Base-by-base conservation (phyloP, 2,888 invertebrate species). In the Listrodromus nycthemerus region DNA sequence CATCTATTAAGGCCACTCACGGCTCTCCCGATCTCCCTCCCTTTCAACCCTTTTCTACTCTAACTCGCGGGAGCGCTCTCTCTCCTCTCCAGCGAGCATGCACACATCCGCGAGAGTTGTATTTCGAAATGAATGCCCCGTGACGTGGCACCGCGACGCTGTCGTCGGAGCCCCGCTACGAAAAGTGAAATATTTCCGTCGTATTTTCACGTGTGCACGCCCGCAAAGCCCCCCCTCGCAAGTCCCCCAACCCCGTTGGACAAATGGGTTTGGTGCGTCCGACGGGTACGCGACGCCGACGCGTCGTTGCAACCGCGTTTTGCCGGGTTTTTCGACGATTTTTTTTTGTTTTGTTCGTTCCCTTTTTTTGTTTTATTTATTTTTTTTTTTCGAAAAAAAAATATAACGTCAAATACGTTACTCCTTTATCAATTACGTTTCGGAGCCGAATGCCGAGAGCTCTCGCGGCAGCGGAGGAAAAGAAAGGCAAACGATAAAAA, bases 161-260 rank as follows among this genome's bases (percentile, higher is more conserved):
- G 91, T 93, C 93, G 92, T 92, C 92, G 90, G 90, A 90, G 91
- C 89, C 81, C 69, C 85, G 89, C 89, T 90, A 90, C 92, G 92
- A 92, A 92, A 93, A 92, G 93, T 93, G 93, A 93, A 93, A 93
- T 93, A 93, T 93, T 92, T 86, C 89, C 90, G 90, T 91, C 92
- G 93, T 93, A 93, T 93, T 93, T 93, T 92, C 92, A 92, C 92
- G 92, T 92, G 91, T 84, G 83, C 85, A 79, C 80, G 41, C 80
- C 58, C 79, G 50, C 73, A 67, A 79, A 63, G 76, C 65, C 76
- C 21, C 2, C 27, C 50, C 41, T 30, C 73, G 61, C 50, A 61
- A 66, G 33, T 48, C 37, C 50, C 37, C 37, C 37, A 37, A 37
- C 37, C 37, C 24, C 24, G 33, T 30, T 75, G 85, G 85, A 93